These are phyloP conservation scores for Torymus texanus DNA, from an alignment of 2,888 invertebrate species.

Conservation along the genomic window DNA sequence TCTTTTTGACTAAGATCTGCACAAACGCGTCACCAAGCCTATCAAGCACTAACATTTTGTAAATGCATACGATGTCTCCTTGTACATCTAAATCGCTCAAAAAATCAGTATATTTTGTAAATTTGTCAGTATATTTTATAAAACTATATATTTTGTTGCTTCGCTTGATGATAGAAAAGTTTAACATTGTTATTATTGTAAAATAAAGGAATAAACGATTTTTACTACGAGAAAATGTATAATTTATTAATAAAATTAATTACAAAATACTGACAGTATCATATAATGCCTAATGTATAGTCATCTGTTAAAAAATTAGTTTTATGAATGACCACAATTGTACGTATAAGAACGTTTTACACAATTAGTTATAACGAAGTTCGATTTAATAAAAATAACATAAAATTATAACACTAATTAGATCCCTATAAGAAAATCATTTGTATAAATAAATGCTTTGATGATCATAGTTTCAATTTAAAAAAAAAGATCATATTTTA, in stretches of 20 bases:
- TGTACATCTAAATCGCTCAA: conserved; percentile 1
- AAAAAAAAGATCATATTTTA: too few relatives aligned
- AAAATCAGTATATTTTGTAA: conserved; percentile 48
- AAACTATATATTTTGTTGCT: conserved; percentile 26
- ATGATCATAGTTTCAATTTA: too few relatives aligned
- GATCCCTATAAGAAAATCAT: too few relatives aligned
- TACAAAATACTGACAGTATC: conserved; percentile 44
- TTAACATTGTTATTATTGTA: conserved; percentile 21
- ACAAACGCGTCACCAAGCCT: conserved; percentile 5
- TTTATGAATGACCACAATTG: too few relatives aligned
- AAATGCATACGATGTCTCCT: conserved; percentile 9
- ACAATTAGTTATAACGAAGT: too few relatives aligned
- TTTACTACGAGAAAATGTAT: conserved; percentile 45
- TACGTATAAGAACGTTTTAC: too few relatives aligned
- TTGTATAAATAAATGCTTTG: too few relatives aligned
- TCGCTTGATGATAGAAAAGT: conserved; percentile 29
- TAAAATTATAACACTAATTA: too few relatives aligned
- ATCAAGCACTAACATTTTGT: conserved; percentile 31
- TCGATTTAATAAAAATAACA: too few relatives aligned
- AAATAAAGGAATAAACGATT: conserved; percentile 43
- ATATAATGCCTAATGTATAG: conserved; percentile 15
- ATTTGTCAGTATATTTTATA: conserved; percentile 35
- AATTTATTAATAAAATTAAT: conserved; percentile 45
- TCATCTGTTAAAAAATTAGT: too few relatives aligned
- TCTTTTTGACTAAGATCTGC: conserved; percentile 4